Base-by-base conservation (phyloP, 2,888 invertebrate species). In the Meliscaeva auricollis region DNA sequence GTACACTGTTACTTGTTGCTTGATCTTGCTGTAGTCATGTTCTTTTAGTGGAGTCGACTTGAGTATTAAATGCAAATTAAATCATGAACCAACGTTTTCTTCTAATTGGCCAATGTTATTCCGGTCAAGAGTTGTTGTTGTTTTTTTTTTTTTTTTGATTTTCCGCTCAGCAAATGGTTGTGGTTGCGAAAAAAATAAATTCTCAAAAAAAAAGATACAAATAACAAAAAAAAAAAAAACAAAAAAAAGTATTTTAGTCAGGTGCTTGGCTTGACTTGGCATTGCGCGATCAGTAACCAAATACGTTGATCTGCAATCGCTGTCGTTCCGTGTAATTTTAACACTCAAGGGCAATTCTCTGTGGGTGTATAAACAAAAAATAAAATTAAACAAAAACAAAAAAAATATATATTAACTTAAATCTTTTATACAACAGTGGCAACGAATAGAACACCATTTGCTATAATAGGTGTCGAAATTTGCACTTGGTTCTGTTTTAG, bases 271-370 rank as follows among this genome's bases (percentile, higher is more conserved):
- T 82, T 64, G 46, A 17, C 15, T 66, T 48, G 78, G 66, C 75
- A 66, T 84, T 84, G 70, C 69, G 58, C 78, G 79, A 84, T 84
- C 70, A 64, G 74, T 72, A 74, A 72, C 73, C 56, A 70, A 60
- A 76, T 72, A 72, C 64, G 58, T 72, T 81, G 70, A 79, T 79
- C 73, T 73, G 79, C 79, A 79, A 79, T 79, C 52, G 66, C 9
- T 73, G 73, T 60, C 68, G 64, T 73, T 73, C 50, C 58, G 73
- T 68, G 66, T 73, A 73, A 79, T 73, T 79, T 52, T 66, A 68
- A 68, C 68, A 73, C 72, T 66, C 78, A 79, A 79, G 78, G 78
- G 56, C 73, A 66, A 41, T 41, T 38, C 64, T 46, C 35, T 50
- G 79, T 73, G 79, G 79, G 79, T 79, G 79, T 46, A n/a, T n/a